Evolutionary conservation across 2,888 invertebrate species (phyloP), one percentile per base, ranked within the genome.

Genomic region (Peribatodes rhomboidaria): DNA sequence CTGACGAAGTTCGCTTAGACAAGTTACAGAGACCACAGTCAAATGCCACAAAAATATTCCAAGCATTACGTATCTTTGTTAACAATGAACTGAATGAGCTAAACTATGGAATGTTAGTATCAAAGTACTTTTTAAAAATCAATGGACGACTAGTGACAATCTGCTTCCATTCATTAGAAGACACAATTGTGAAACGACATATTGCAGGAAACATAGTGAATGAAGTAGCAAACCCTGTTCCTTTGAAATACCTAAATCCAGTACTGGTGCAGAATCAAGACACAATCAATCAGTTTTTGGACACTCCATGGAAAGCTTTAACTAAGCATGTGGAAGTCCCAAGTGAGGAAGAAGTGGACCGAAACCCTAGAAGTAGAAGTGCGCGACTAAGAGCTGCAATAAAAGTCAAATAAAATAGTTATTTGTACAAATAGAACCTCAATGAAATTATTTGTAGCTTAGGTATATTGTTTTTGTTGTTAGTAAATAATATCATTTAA

Each of bases 51-150:
- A 98, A 98, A 93, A 96, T 98, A 0, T 99, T 99, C 89, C 95
- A 98, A 93, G 99, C 99, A 0, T 86, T 99, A 67, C 94, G 99
- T 66, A 99, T 99, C 78, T 98, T 99, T 88, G 97, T 99, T 0
- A 99, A 99, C 83, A 97, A 99, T 85, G 99, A 99, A 91, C 89
- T 99, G 0, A 99, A 99, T 85, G 98, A 99, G 93, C 94, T 99
- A 1, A 97, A 98, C 90, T 97, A 97, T 84, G 98, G 96, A 0
- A 95, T 99, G 87, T 84, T 97, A 22, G 78, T 98, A 59, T 97
- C 98, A 0, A 95, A 96, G 68, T 94, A 94, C 80, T 97, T 95
- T 79, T 93, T 99, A 20, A 97, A 97, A 89, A 87, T 95, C 0
- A 95, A 96, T 39, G 99, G 99, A 0, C 94, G 95, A 65, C 84